phyloP scores from a whole-genome alignment of 23 tunicate species.

The Clavelina lepadiformis region DNA sequence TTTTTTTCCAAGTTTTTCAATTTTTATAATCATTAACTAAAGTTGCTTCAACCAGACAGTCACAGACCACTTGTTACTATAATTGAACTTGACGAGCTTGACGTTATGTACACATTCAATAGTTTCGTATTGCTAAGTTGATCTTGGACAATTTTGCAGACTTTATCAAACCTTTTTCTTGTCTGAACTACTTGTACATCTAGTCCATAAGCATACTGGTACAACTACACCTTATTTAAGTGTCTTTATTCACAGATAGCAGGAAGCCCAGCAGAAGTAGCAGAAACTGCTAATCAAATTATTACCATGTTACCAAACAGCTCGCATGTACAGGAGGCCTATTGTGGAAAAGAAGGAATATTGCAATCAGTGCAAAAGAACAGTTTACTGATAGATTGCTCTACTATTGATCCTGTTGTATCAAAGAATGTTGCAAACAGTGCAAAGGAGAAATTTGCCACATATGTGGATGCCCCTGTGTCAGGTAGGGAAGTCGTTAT shows the following conservation, averaged over 20 bases:
- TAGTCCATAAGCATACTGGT: no score
- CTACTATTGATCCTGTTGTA: constrained; percentile 94
- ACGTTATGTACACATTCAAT: no score
- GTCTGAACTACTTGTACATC: no score
- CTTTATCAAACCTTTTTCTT: no score
- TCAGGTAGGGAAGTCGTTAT: constrained; percentile 84
- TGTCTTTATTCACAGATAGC: constrained; percentile 39
- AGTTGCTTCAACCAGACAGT: no score
- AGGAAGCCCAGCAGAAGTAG: constrained; percentile 78
- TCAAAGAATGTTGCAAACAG: constrained; percentile 64
- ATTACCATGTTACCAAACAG: constrained; percentile 93
- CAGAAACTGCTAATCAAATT: constrained; percentile 41
- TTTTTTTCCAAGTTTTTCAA: no score
- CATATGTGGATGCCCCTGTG: constrained; percentile 92
- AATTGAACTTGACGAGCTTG: no score
- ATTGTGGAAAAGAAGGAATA: constrained; percentile 66
- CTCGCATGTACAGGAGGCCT: constrained; percentile 88
- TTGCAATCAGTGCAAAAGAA: constrained; percentile 42
- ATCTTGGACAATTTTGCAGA: no score
- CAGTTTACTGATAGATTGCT: constrained; percentile 73
- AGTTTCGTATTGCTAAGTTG: no score
- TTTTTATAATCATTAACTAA: no score
- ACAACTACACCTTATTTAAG: no score
- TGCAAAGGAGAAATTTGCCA: constrained; percentile 44
- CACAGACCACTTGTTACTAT: no score